Evolutionary conservation across 1,140 invertebrate species (phyloP), one percentile per base, ranked within the genome.

Genomic region (Drosophila melanica): DNA sequence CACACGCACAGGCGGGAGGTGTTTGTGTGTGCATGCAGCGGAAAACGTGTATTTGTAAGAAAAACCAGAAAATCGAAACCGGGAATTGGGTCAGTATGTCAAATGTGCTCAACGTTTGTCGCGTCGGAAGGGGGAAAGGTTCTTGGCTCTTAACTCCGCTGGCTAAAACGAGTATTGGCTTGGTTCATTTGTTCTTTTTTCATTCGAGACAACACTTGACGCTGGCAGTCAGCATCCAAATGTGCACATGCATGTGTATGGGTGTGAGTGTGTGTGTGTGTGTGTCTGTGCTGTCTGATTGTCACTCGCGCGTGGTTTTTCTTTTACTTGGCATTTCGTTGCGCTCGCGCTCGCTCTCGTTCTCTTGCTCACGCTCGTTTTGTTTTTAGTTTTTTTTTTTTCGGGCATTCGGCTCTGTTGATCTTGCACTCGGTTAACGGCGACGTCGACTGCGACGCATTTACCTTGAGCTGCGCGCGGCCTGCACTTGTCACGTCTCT

Each of bases 51-150:
- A 87, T 87, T 87, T 80, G 77, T 87, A 67, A 74, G 77, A 77
- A 90, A 90, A 90, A 90, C 89, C 89, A 89, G 89, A 90, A 90
- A 90, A 90, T 89, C 84, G 82, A 89, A 90, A 85, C 81, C 76
- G 70, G 74, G 84, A 90, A 90, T 90, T 90, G 72, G 89, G 89
- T 90, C 89, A 90, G 67, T 90, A 55, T 90, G 89, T 89, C 89
- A 90, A 72, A 64, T 55, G 54, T 68, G 62, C 27, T 27, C 27
- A 27, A 27, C 66, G 64, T 51, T 58, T 59, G 12, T 14, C 8
- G 39, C 10, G 37, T 33, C 0, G n/a, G 16, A 27, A 45, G 64
- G 54, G 55, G 55, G 48, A 67, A 67, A 72, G 59, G 67, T 68
- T 69, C 72, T 74, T 66, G 64, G 54, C 76, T 79, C 75, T 63